phyloP scores from a whole-genome alignment of 2,797 vertebrate genomes.

The Hirundo rustica region DNA sequence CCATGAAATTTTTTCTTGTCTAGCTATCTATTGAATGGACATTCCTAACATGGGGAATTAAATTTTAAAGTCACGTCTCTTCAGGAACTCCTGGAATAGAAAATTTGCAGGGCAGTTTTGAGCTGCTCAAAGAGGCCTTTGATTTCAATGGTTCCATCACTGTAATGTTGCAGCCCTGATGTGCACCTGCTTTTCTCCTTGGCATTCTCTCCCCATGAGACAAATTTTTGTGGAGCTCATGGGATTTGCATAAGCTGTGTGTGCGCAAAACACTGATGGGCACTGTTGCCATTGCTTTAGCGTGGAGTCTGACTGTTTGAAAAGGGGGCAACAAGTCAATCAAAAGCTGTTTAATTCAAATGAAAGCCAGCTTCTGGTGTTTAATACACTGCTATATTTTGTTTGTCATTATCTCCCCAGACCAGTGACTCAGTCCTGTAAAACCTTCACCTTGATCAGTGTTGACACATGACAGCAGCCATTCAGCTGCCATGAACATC shows the following conservation, averaged over 20 bases:
- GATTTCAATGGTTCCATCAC: neutral
- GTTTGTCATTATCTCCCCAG: slow-evolving; percentile 48
- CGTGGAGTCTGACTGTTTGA: neutral
- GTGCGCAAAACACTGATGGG: neutral
- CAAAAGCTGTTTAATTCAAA: slow-evolving; percentile 49
- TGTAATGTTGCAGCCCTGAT: neutral
- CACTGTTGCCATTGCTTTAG: neutral
- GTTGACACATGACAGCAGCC: neutral
- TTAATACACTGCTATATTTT: slow-evolving; percentile 36
- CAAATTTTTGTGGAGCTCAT: neutral
- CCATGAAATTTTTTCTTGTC: neutral
- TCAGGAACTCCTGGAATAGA: neutral
- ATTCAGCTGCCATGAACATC: neutral
- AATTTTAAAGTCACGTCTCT: neutral
- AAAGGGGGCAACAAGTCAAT: slow-evolving; percentile 33
- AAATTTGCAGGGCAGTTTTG: neutral
- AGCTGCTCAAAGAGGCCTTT: neutral
- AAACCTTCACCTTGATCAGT: slow-evolving; percentile 5
- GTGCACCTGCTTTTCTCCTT: neutral
- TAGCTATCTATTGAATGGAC: neutral
- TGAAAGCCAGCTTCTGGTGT: neutral
- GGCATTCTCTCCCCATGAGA: neutral
- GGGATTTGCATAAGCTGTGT: neutral
- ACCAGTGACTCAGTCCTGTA: slow-evolving; percentile 39
- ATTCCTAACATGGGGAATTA: neutral